Conservation (phyloP, 1,140 invertebrate genomes). For the Lordiphosa collinella region DNA sequence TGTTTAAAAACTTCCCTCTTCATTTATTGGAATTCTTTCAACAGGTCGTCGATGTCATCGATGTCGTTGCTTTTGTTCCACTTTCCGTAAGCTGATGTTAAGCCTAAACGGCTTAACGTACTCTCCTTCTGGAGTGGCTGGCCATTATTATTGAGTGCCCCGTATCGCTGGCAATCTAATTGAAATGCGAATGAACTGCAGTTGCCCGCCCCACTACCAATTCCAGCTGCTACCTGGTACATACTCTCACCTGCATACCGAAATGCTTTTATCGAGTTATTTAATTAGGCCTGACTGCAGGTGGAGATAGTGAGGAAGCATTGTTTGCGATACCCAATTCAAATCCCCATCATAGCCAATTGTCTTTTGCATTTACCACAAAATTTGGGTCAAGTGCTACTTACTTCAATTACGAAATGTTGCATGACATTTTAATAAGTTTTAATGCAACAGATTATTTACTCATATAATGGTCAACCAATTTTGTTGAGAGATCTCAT, state of each 20-base stretch:
- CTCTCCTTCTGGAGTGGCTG: constrained; percentile 37
- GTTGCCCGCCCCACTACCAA: constrained; percentile 3
- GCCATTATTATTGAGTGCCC: constrained; percentile 33
- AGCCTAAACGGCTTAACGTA: constrained; percentile 56
- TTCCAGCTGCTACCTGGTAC: constrained; percentile 1
- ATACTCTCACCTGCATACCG: constrained; percentile 15
- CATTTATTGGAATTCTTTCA: constrained; percentile 36
- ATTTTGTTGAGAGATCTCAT: constrained; percentile 19
- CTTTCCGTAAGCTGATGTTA: constrained; percentile 57
- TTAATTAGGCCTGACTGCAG: constrained; percentile 43
- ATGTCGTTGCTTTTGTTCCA: constrained; percentile 43
- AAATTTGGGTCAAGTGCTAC: constrained; percentile 50
- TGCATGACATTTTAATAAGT: constrained; percentile 45
- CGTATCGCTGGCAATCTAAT: constrained; percentile 37
- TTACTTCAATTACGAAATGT: constrained; percentile 38
- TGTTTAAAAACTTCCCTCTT: no score
- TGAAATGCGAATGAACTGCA: constrained; percentile 67
- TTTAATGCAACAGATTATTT: constrained; percentile 47
- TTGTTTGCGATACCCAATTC: constrained; percentile 7
- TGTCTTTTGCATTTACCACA: constrained; percentile 19
- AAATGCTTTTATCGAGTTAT: constrained; percentile 40
- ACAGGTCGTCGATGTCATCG: constrained; percentile 39
- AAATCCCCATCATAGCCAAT: constrained; percentile 8
- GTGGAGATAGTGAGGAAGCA: constrained; percentile 5
- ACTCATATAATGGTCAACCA: constrained; percentile 22